Conservation (phyloP, 1,140 invertebrate genomes). For the Bombus pyrosoma region DNA sequence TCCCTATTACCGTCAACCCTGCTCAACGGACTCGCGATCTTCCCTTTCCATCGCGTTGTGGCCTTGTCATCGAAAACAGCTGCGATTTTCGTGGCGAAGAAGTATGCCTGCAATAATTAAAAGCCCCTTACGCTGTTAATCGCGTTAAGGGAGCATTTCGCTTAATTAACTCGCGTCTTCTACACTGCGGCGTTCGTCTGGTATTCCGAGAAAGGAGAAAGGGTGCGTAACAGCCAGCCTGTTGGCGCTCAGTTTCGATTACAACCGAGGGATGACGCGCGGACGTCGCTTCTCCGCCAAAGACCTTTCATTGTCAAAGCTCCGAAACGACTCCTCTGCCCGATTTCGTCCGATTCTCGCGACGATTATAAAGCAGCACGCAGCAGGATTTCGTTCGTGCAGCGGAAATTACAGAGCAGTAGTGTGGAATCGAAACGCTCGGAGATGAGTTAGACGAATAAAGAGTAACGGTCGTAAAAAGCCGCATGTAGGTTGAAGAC, state of each 20-base stretch:
- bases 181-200: neutral
- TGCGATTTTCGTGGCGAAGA: constrained; percentile 60
- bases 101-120: constrained; percentile 69
- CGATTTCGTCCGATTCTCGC: neutral
- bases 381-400: neutral
- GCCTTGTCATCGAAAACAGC: constrained; percentile 68
- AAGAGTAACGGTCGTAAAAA: constrained; percentile 7
- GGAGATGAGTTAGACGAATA: neutral
- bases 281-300: neutral
- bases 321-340: neutral
- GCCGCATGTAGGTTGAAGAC: neutral
- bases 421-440: neutral
- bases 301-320: neutral
- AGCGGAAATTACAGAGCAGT: neutral
- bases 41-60: neutral
- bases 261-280: neutral
- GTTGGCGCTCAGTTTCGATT: neutral
- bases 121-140: constrained; percentile 72
- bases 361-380: neutral
- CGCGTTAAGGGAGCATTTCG: constrained; percentile 71
- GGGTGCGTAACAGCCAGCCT: neutral
- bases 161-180: constrained; percentile 68
- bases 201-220: neutral
- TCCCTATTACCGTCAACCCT: constrained; percentile 61
- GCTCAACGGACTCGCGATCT: neutral